Evolutionary conservation across 2,113 vertebrate genomes (phyloP), one percentile per base, ranked within the genome.

Genomic region (Silurus meridionalis): DNA sequence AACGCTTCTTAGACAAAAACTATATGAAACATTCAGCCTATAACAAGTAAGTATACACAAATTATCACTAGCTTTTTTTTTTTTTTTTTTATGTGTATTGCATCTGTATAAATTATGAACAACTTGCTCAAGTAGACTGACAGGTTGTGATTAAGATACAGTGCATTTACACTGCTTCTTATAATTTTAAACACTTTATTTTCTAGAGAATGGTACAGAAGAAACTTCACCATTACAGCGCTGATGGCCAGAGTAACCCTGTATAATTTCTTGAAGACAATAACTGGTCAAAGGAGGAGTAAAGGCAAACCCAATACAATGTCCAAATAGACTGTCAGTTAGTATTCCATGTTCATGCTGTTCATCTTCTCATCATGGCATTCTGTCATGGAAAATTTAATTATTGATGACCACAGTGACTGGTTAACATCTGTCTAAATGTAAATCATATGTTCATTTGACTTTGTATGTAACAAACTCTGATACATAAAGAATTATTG

Each of bases 151-250:
- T 82, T 84, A 83, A 90, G 78, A 58, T 3, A 55, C 2, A 28
- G 21, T 75, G 52, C 23, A 17, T 1, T 10, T 9, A 17, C 6
- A 50, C 37, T n/a, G 67, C 25, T 28, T 2, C 7, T 84, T 37
- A 60, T 84, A 46, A 79, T 48, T 37, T 21, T 37, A 25, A n/a
- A 53, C 6, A 17, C 19, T 63, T 53, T 80, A 53, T 28, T 87
- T 50, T 89, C 0, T 89, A 95, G 98, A 92, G 97, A 98, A 79
- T 98, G 98, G 98, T 99, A 99, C 93, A 94, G 90, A 89, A 95
- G 91, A 17, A 99, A 99, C 90, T 96, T 99, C 90, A 94, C 92
- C 90, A 98, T 99, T 93, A 99, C 97, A 0, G 92, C 97, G 83
- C 94, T 97, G 83, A 98, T 99, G 98, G 97, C 94, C 79, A 94